Conservation (phyloP, 2,113 vertebrate species). For the Otis tarda region DNA sequence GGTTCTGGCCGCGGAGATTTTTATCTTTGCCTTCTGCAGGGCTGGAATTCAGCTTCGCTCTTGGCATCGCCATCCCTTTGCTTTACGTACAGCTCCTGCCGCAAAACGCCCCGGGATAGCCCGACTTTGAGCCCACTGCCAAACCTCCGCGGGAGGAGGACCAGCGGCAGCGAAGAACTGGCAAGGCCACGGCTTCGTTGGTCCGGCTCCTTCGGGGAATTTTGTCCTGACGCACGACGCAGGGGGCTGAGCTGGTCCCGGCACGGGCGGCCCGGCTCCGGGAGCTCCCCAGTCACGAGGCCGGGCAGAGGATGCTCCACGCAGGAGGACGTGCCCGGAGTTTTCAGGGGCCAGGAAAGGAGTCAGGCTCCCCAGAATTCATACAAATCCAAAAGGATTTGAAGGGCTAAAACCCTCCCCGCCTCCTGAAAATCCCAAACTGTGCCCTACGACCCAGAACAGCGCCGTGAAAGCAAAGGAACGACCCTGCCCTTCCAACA, state of each 20-base stretch:
- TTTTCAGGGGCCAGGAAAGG: background rate
- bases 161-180: background rate
- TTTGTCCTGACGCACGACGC: fast-evolving
- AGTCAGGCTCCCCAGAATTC: background rate
- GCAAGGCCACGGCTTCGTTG: fast-evolving
- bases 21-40: background rate
- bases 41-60: background rate
- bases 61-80: background rate
- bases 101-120: background rate
- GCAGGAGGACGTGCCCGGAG: background rate
- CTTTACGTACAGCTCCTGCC: background rate
- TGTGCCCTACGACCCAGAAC: background rate
- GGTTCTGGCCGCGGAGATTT: background rate
- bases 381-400: background rate
- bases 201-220: background rate
- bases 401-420: background rate
- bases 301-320: fast-evolving
- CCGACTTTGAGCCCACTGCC: background rate
- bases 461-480: background rate
- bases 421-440: fast-evolving
- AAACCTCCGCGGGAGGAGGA: background rate
- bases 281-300: background rate
- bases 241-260: background rate
- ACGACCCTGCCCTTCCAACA: background rate
- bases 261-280: fast-evolving